Percentiles rank a stretch among this genome's conserved stretches.
These are phyloP conservation scores for Nycticorax nycticorax DNA, from an alignment of 2,113 vertebrate species.

Conservation along the genomic window DNA sequence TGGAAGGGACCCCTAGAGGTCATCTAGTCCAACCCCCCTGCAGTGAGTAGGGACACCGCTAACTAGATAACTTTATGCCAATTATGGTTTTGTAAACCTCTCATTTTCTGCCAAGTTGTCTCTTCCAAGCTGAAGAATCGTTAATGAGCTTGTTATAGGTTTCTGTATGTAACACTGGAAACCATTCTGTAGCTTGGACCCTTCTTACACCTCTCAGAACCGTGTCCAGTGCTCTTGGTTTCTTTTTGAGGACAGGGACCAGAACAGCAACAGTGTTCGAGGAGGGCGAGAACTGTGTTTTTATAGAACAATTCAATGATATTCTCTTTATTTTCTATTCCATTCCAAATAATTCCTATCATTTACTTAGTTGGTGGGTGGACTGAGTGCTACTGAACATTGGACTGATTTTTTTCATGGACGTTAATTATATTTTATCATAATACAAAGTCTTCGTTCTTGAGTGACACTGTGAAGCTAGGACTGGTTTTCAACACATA, in stretches of 20 bases:
- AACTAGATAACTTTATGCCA: not conserved
- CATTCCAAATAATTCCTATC: not conserved
- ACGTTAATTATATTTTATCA: not conserved
- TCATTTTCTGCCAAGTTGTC: not conserved
- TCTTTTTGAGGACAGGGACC: not conserved
- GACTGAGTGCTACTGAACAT: not conserved
- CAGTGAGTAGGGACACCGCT: no score
- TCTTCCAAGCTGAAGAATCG: not conserved
- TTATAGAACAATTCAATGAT: not conserved
- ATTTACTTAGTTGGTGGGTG: not conserved
- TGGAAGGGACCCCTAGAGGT: no score
- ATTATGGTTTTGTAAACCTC: not conserved
- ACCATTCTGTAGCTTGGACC: not conserved
- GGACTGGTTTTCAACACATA: not conserved
- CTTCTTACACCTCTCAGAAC: not conserved
- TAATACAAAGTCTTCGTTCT: not conserved
- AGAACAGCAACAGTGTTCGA: rapidly evolving
- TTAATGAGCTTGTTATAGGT: not conserved
- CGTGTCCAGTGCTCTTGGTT: not conserved
- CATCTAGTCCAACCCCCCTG: no score
- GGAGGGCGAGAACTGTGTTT: not conserved
- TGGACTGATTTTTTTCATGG: not conserved
- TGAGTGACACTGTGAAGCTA: not conserved
- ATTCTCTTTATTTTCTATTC: not conserved
- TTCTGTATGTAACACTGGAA: not conserved